Evolutionary conservation across 2,797 vertebrate genomes (phyloP).

Genomic region (Onychomys torridus): DNA sequence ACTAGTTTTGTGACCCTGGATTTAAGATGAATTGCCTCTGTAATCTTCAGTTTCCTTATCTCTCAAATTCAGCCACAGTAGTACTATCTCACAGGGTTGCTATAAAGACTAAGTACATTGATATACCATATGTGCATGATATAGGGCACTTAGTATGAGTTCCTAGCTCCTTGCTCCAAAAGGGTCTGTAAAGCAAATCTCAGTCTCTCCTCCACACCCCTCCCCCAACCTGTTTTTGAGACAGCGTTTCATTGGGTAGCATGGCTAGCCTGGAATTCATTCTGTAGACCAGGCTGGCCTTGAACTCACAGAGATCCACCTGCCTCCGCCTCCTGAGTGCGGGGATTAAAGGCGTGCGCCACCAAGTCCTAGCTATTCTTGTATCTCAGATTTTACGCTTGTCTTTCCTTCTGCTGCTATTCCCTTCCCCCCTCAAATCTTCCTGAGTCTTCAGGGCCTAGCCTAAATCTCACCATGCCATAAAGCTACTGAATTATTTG

Average conservation of each 20-base stretch:
- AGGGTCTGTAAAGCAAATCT: slow-evolving; percentile 32
- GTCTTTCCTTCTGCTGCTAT: slow-evolving; percentile 4
- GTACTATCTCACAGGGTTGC: background rate
- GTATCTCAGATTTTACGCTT: background rate
- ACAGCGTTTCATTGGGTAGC: background rate
- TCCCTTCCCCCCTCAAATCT: slow-evolving; percentile 17
- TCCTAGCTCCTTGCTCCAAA: slow-evolving; percentile 20
- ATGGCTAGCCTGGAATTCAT: background rate
- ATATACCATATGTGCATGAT: background rate
- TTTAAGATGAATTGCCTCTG: slow-evolving; percentile 8
- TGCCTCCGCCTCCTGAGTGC: background rate
- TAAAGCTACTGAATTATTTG: slow-evolving; percentile 47
- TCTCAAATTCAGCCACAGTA: background rate
- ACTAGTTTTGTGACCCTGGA: background rate
- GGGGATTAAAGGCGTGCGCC: background rate
- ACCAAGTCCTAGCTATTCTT: background rate
- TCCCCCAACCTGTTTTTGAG: background rate
- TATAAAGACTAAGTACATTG: slow-evolving; percentile 2
- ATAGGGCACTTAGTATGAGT: background rate
- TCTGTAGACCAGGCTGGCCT: background rate
- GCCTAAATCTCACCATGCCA: slow-evolving; percentile 45
- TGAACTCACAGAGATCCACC: background rate
- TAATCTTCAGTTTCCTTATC: slow-evolving; percentile 29
- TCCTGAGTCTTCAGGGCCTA: slow-evolving; percentile 17
- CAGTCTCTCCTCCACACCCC: background rate